Evolutionary conservation across 2,797 vertebrate genomes (phyloP), one percentile per base, ranked within the genome.

Genomic region (Lerista edwardsae): DNA sequence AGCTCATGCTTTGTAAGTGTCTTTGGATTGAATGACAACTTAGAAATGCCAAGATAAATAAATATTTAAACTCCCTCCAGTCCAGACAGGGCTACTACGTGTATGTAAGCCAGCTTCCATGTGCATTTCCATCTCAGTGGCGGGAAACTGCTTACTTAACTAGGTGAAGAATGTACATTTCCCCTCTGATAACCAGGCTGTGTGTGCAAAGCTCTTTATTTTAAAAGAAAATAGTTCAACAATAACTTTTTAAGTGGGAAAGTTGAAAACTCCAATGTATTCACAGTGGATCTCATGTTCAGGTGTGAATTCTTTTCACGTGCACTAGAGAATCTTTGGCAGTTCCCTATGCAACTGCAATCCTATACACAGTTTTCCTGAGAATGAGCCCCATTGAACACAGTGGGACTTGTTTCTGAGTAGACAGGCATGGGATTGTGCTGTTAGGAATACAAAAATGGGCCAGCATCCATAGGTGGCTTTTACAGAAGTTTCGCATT

Each of bases 11-110:
- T 65, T 80, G 29, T 59, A 82, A 39, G 59, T 61, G 75, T 1
- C 0, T 39, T 11, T 77, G 39, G 71, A 76, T 59, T 41, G 65
- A 83, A 68, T 68, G 51, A 41, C 51, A 41, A 69, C 67, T 83
- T 83, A 61, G 21, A 61, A 69, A 84, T 31, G 31, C 64, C 64
- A 55, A 83, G 57, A 75, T 76, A 59, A 68, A 83, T 76, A 68
- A 83, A 71, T 61, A n/a, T 31, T 59, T 72, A 72, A 61, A 31
- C 47, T 68, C 8, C 25, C 21, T 15, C 51, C 12, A 39, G 7
- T 69, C 64, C 27, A 68, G 36, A 36, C 41, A 76, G 4, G 29
- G 29, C 21, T 19, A 12, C 19, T 67, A 25, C 12, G 23, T 69
- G 29, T 44, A 4, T 67, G 65, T 21, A 7, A 71, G 14, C 68